Evolutionary conservation across 2,888 invertebrate species (phyloP), one percentile per base, ranked within the genome.

Genomic region (Dryomyza anilis): DNA sequence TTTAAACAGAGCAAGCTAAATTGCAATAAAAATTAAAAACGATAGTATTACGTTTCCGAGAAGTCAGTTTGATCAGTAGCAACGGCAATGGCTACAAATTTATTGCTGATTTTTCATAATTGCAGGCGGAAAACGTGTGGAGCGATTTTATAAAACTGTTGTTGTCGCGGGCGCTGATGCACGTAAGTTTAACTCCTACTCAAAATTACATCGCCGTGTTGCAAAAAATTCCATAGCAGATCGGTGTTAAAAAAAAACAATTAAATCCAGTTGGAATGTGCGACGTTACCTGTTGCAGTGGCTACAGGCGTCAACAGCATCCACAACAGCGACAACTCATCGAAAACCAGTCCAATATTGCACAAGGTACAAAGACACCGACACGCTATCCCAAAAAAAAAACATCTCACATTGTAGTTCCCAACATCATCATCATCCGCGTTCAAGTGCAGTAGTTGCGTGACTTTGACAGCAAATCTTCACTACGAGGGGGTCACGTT

Each of bases 261-360:
- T 29, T 27, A 16, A 46, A 46, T 58, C 36, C 16, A 14, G n/a
- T 45, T 58, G n/a, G 29, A 46, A 58, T 58, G 45, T 57, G 45
- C 29, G 29, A 29, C 12, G 25, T 25, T 10, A 43, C 19, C 19
- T 1, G 19, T 6, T 43, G 14, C 43, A 7, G 43, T 16, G 16
- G n/a, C n/a, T n/a, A n/a, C n/a, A n/a, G n/a, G n/a, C n/a, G n/a
- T n/a, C n/a, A n/a, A n/a, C n/a, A n/a, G n/a, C n/a, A n/a, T n/a
- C n/a, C n/a, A n/a, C n/a, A n/a, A n/a, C n/a, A n/a, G n/a, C n/a
- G n/a, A n/a, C n/a, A n/a, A n/a, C n/a, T n/a, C n/a, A n/a, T n/a
- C n/a, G n/a, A n/a, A n/a, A n/a, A n/a, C n/a, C n/a, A n/a, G n/a
- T n/a, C n/a, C 43, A 16, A 43, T 43, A 43, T 43, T 43, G 14